Evolutionary conservation across 2,113 vertebrate species (phyloP).

Genomic region (Carassius gibelio): DNA sequence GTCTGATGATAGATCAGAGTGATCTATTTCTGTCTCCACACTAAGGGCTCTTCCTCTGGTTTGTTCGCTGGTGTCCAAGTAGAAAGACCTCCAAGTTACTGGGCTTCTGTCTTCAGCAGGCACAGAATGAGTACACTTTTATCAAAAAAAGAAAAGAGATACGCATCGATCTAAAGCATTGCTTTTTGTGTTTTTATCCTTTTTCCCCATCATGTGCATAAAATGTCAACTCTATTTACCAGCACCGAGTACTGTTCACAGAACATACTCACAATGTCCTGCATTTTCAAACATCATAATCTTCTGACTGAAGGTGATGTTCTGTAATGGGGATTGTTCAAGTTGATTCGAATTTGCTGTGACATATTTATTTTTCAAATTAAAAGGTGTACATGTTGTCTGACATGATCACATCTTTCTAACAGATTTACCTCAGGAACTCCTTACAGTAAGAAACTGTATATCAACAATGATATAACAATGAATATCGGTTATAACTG

Average conservation of each 20-base stretch:
- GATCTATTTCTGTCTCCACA: not conserved
- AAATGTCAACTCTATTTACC: not conserved
- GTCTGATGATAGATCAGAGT: conserved; percentile 17
- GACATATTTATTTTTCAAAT: conserved; percentile 27
- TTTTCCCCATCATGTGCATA: not conserved
- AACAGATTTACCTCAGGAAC: not conserved
- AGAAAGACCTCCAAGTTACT: not conserved
- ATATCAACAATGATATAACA: not conserved
- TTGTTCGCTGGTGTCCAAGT: not conserved
- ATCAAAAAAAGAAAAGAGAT: not conserved
- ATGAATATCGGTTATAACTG: not conserved
- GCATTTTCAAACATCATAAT: not conserved
- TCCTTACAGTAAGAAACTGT: not conserved
- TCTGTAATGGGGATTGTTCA: not conserved
- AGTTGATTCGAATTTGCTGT: not conserved
- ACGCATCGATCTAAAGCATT: not conserved
- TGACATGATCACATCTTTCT: not conserved
- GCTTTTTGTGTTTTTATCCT: not conserved
- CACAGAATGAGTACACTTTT: conserved; percentile 7
- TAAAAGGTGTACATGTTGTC: not conserved
- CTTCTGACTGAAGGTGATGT: not conserved
- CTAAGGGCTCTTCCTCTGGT: conserved; percentile 31
- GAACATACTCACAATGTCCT: not conserved
- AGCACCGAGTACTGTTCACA: conserved; percentile 18
- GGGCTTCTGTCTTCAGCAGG: not conserved